phyloP scores from a whole-genome alignment of 2,797 vertebrate genomes.

The Natrix natrix region DNA sequence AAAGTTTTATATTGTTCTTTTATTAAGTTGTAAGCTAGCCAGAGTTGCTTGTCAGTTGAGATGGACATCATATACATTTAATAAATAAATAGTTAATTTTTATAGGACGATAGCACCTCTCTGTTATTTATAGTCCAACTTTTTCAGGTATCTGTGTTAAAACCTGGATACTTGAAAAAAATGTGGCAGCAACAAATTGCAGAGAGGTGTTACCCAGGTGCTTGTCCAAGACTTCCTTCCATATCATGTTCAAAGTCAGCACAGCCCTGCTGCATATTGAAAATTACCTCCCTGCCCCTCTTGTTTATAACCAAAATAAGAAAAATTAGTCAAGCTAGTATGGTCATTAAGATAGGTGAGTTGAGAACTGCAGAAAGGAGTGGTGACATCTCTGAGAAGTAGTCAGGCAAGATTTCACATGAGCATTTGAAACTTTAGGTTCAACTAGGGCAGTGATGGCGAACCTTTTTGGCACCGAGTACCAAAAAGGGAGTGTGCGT shows the following conservation, averaged over 20 bases:
- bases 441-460: neutral
- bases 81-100: neutral
- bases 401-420: neutral
- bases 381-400: neutral
- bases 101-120: neutral
- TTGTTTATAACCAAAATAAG: too few relatives aligned
- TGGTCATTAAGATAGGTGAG: neutral
- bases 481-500: too few relatives aligned
- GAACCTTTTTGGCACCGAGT: too few relatives aligned
- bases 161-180: neutral
- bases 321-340: neutral
- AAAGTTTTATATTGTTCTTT: neutral
- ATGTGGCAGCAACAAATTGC: neutral
- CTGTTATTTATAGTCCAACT: neutral
- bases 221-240: neutral
- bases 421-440: neutral
- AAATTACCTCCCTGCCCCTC: neutral
- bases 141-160: neutral
- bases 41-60: neutral
- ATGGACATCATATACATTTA: neutral
- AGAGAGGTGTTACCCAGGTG: neutral
- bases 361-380: neutral
- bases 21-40: neutral
- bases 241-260: neutral
- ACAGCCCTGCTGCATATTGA: neutral